Evolutionary conservation across 2,797 vertebrate genomes (phyloP).

Genomic region (Hippocampus kuda): DNA sequence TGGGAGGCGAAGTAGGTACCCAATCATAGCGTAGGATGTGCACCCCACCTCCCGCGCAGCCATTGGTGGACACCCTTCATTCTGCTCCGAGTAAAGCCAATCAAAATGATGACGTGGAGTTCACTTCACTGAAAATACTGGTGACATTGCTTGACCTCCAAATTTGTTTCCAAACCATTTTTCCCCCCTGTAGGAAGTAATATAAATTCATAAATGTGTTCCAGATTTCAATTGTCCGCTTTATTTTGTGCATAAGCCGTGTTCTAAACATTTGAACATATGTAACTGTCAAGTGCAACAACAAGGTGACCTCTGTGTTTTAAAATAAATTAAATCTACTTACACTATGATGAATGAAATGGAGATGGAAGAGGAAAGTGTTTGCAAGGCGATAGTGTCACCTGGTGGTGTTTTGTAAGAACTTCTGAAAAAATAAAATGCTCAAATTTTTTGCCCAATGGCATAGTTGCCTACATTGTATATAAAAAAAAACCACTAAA

Average conservation of each 20-base stretch:
- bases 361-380: no score
- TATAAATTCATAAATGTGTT: not conserved
- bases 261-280: no score
- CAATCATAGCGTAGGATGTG: constrained; percentile 50
- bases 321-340: no score
- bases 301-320: no score
- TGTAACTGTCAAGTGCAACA: no score
- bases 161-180: not conserved
- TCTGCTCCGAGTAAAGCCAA: constrained; percentile 26
- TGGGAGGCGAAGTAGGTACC: constrained; percentile 17
- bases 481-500: no score
- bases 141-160: not conserved
- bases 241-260: not conserved
- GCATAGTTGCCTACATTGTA: no score
- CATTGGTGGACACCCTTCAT: constrained; percentile 50
- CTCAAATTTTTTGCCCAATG: no score
- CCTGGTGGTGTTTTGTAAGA: no score
- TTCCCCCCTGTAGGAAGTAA: not conserved
- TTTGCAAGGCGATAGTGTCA: no score
- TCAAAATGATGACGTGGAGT: constrained; percentile 16
- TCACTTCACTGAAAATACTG: not conserved
- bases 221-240: not conserved
- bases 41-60: constrained; percentile 50
- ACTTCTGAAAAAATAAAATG: no score
- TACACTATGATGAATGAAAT: no score